Percentiles rank a stretch among this genome's conserved stretches.
phyloP scores from a whole-genome alignment of 2,888 invertebrate species.

The Patella caerulea region DNA sequence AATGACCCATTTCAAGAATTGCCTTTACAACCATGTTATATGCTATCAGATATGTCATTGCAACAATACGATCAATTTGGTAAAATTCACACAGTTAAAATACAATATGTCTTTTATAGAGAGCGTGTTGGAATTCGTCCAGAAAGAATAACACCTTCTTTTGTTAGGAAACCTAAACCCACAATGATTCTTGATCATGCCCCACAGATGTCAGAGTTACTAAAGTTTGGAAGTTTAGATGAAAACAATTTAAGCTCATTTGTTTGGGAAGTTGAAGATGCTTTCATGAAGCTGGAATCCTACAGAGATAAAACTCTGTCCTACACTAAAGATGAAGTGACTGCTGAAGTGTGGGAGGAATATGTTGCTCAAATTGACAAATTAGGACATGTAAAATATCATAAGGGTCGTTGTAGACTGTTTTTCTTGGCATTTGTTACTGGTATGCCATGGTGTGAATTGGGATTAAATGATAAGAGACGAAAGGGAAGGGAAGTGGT shows the following conservation, averaged over 20 bases:
- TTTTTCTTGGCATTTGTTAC: slow-evolving; percentile 97
- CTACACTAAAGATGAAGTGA: slow-evolving; percentile 71
- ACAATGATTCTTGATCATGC: slow-evolving; percentile 88
- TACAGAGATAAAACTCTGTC: slow-evolving; percentile 66
- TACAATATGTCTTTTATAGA: slow-evolving; percentile 98
- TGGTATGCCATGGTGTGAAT: slow-evolving; percentile 92
- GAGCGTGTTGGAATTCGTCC: slow-evolving; percentile 86
- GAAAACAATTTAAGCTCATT: slow-evolving; percentile 94
- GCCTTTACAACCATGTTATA: slow-evolving; percentile 93
- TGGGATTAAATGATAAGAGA: slow-evolving; percentile 97
- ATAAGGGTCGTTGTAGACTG: slow-evolving; percentile 93
- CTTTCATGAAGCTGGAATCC: slow-evolving; percentile 75
- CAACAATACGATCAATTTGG: slow-evolving; percentile 99
- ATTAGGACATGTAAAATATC: slow-evolving; percentile 72
- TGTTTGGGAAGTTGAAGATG: slow-evolving; percentile 91
- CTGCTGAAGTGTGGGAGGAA: slow-evolving; percentile 71
- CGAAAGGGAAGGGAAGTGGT: slow-evolving; percentile 99
- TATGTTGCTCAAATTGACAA: slow-evolving; percentile 68
- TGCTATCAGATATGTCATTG: slow-evolving; percentile 81
- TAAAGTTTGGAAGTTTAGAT: slow-evolving; percentile 92
- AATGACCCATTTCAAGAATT: slow-evolving; percentile 96
- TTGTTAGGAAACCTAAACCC: slow-evolving; percentile 70
- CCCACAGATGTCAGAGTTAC: slow-evolving; percentile 92
- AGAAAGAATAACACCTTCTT: slow-evolving; percentile 68
- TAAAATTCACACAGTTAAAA: slow-evolving; percentile 97